Evolutionary conservation across 2,113 vertebrate species (phyloP), one percentile per base, ranked within the genome.

Genomic region (Bufo bufo): DNA sequence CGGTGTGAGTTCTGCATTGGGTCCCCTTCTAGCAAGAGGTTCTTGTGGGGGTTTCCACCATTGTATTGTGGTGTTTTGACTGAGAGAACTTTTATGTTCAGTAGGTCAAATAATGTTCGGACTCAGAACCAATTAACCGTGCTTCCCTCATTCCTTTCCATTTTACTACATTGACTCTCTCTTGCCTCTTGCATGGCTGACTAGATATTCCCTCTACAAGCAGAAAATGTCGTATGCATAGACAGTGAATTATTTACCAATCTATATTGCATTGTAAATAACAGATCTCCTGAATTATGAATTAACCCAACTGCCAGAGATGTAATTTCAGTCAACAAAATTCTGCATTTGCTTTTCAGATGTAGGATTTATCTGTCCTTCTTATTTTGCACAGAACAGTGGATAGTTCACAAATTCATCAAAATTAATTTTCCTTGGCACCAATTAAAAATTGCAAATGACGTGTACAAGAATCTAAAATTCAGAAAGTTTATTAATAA

Each of bases 191-290:
- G 23, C 20, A 10, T 66, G 20, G 14, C 72, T 77, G 61, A 33
- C 82, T 87, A 82, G 12, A 63, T 74, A 82, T 87, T 87, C 79
- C 54, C 43, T 88, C 47, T 65, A 50, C 69, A 83, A 63, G 77
- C 54, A 77, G 80, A 65, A 77, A 65, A 23, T 59, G 59, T 94
- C 91, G 91, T 91, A 90, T 90, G 91, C 90, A 90, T 86, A 92
- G 93, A 94, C 91, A 91, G 93, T 96, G 94, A 95, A 95, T 95
- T 95, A 96, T 95, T 94, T 95, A 95, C 94, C 92, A 95, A 94
- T 93, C 90, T 92, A 92, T 94, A 94, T 94, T 94, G 93, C 91
- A 93, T 90, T 93, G 94, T 95, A 95, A 96, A 96, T 95, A 96
- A 95, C 93, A 92, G 94, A 89, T 90, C 92, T 93, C 0, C 92